Base-by-base conservation (phyloP, 2,888 invertebrate genomes). In the Protodeltote pygarga region DNA sequence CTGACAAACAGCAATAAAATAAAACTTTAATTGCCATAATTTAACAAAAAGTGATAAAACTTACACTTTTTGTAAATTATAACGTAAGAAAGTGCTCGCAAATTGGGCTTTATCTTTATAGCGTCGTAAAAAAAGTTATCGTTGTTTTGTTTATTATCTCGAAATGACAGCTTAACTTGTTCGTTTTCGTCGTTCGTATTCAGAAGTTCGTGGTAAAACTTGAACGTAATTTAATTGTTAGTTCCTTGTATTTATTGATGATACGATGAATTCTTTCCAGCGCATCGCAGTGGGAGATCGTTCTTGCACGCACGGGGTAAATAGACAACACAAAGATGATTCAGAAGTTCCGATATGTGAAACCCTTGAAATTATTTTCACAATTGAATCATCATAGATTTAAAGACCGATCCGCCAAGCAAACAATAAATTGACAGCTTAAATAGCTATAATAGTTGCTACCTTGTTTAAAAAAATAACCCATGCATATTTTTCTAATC, bases 131-230 rank as follows among this genome's bases (percentile, higher is more conserved):
- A 64, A 64, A 61, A 20, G 11, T 31, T 63, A 54, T 60, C 45
- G 45, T 54, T 39, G 35, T 16, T 47, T 60, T 32, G 44, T 40
- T 60, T 65, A 63, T 63, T 65, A 65, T 27, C 14, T 53, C 53
- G 20, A 34, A 59, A 37, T 27, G 6, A 34, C 34, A 51, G 23
- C 32, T 29, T 40, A 31, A 25, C n/a, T n/a, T n/a, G n/a, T 20
- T 23, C 48, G 50, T 52, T 68, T 65, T 57, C 61, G 39, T 47
- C 35, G 50, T 49, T 39, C 32, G 51, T 65, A 75, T 76, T 72
- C 68, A 74, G 69, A 59, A 67, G 67, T 75, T 74, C 71, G 34
- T 33, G 31, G 71, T 73, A 75, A 54, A 47, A 46, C 50, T 45
- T 17, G 28, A 31, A 58, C 68, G 61, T 51, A 51, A 63, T 62